Evolutionary conservation across 2,888 invertebrate genomes (phyloP), one percentile per base, ranked within the genome.

Genomic region (Pachycephus smyrnensis): DNA sequence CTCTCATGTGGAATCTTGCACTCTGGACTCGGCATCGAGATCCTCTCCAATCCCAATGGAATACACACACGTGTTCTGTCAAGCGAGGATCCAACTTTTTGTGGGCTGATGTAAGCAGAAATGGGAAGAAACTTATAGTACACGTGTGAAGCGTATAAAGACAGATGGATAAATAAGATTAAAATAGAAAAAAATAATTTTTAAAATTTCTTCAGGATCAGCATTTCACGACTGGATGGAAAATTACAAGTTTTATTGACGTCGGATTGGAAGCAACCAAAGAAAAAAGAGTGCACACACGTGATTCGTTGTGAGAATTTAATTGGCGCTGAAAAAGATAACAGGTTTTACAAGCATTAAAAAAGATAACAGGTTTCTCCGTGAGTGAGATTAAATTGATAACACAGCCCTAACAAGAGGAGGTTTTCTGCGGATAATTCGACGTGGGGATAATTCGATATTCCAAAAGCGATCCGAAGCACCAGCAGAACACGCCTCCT

Each of bases 361-460:
- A 23, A 40, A 40, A 6, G 15, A 40, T 23, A 40, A 23, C 1
- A 40, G 15, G 6, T 23, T 23, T 40, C 15, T 0, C 9, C 9
- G 2, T 55, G 9, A 9, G 15, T 55, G 23, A 9, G 55, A 55
- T 55, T 9, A 55, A 55, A 23, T 23, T 55, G 9, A 55, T 55
- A 55, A 23, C 55, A 55, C 23, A 6, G 2, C 9, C 9, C 23
- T 23, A 23, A 55, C 23, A 23, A 23, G 23, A 23, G 55, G 9
- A 0, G 55, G 23, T 23, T 23, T 1, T 9, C 55, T 23, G 55
- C 55, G 6, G 23, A 9, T 23, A 23, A 55, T 40, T 40, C 30
- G 37, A 73, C 40, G 30, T 4, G 68, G 68, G n/a, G 55, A 69
- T 3, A 73, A 75, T 33, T 75, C 79, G 79, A 79, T 79, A 75